Base-by-base conservation (phyloP, 2,113 vertebrate genomes). In the Willisornis vidua region DNA sequence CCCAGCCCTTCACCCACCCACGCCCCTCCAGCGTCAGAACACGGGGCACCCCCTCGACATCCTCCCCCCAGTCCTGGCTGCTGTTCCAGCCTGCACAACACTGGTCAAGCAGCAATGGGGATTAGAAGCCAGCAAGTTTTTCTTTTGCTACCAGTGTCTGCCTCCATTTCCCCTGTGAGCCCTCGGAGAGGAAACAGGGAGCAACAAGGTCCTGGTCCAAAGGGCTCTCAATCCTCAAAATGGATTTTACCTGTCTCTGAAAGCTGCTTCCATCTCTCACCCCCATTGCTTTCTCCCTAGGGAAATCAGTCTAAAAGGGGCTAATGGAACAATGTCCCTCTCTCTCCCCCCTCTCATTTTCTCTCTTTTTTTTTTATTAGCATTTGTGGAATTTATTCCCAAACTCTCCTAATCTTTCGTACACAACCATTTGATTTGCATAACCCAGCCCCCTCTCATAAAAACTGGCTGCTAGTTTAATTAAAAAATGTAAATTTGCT, bases 401-500 rank as follows among this genome's bases (percentile, higher is more conserved):
- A 99, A 99, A 99, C 98, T 99, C 99, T 98, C 98, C 99, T 99
- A 99, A 99, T 99, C 99, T 99, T 99, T 98, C 98, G 98, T 99
- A 99, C 99, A 99, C 99, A 99, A 99, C 99, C 99, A 99, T 99
- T 98, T 98, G 98, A 99, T 99, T 99, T 99, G 99, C 99, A 99
- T 99, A 99, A 99, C 98, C 99, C 99, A 98, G 98, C 99, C 99
- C 99, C 99, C 99, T 99, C 99, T 99, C 99, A 99, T 99, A 99
- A 99, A 99, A 99, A 99, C 98, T 99, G 99, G 98, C 98, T 98
- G 98, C 99, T 99, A 99, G 99, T 99, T 99, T 99, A 99, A 99
- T 99, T 99, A 99, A 99, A 99, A 99, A 99, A 99, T 99, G 99
- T 99, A 99, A 99, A 99, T 99, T 99, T 99, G 99, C 99, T 99